phyloP scores from a whole-genome alignment of 2,797 vertebrate genomes.

The Sebastes variabilis region DNA sequence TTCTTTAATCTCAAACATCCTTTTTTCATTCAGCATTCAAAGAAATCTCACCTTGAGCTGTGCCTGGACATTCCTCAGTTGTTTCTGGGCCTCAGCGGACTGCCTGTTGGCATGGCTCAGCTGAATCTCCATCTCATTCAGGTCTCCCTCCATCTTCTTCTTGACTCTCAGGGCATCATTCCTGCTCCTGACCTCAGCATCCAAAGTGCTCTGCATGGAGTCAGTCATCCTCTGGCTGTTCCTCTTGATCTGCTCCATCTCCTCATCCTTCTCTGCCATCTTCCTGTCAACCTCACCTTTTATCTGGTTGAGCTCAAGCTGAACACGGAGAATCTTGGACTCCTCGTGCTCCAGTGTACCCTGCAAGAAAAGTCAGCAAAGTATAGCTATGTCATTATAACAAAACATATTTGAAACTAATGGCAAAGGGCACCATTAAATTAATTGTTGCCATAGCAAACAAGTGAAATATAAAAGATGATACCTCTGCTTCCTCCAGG shows the following conservation, averaged over 20 bases:
- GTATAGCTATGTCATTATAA: neutral
- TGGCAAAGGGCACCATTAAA: neutral
- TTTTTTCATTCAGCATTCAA: constrained; percentile 37
- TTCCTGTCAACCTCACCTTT: constrained; percentile 89
- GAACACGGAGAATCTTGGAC: constrained; percentile 87
- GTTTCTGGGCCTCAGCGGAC: constrained; percentile 87
- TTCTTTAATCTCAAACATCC: constrained; percentile 62
- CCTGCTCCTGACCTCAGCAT: constrained; percentile 88
- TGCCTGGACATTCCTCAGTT: constrained; percentile 86
- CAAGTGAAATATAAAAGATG: neutral
- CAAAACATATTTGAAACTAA: neutral
- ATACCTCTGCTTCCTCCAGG: constrained; percentile 90
- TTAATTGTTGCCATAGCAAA: neutral
- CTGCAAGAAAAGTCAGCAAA: constrained; percentile 58
- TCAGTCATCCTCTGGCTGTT: constrained; percentile 84
- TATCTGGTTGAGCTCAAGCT: constrained; percentile 89
- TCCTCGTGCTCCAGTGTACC: constrained; percentile 90
- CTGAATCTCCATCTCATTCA: constrained; percentile 91
- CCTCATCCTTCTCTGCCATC: constrained; percentile 89
- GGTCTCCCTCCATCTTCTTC: constrained; percentile 93
- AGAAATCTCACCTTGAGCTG: constrained; percentile 85
- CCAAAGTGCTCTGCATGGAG: constrained; percentile 85
- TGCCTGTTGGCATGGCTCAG: constrained; percentile 88
- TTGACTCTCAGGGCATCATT: constrained; percentile 90
- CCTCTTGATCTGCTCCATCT: constrained; percentile 90